Evolutionary conservation across 2,888 invertebrate species (phyloP).

Genomic region (Orchesellides sinensis): DNA sequence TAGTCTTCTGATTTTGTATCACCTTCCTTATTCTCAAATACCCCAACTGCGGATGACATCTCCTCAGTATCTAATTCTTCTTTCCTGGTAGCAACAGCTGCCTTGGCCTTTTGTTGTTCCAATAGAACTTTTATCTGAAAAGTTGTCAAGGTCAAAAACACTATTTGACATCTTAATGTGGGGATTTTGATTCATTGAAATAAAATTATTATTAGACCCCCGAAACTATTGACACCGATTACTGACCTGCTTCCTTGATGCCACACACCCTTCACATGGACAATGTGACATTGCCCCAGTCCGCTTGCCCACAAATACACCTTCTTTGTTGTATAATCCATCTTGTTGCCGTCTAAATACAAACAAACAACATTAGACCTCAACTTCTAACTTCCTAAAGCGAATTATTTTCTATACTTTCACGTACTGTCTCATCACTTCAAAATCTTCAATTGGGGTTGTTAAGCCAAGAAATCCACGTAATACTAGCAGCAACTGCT

Average conservation of each 20-base stretch:
- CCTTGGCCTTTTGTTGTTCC: not conserved
- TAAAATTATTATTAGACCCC: not conserved
- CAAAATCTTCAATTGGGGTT: conserved; percentile 61
- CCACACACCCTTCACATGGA: conserved; percentile 54
- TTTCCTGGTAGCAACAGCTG: not conserved
- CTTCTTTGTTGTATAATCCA: conserved; percentile 62
- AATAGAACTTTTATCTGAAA: conserved; percentile 12
- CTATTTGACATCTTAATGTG: not conserved
- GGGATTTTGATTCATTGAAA: not conserved
- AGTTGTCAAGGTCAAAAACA: no score
- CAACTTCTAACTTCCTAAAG: not conserved
- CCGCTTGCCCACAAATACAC: conserved; percentile 49
- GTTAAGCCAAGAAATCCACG: conserved; percentile 51
- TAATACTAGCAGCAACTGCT: conserved; percentile 58
- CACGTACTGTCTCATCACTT: conserved; percentile 56
- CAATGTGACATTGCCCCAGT: conserved; percentile 28
- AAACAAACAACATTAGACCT: not conserved
- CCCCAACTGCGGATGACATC: not conserved
- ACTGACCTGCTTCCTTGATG: conserved; percentile 37
- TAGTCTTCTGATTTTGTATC: not conserved
- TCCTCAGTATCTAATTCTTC: not conserved
- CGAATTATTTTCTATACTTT: not conserved
- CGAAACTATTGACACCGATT: not conserved
- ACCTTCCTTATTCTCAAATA: conserved; percentile 1
- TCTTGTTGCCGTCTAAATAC: conserved; percentile 58